phyloP scores from a whole-genome alignment of 2,888 invertebrate genomes.

The Eudasyphora cyanicolor region DNA sequence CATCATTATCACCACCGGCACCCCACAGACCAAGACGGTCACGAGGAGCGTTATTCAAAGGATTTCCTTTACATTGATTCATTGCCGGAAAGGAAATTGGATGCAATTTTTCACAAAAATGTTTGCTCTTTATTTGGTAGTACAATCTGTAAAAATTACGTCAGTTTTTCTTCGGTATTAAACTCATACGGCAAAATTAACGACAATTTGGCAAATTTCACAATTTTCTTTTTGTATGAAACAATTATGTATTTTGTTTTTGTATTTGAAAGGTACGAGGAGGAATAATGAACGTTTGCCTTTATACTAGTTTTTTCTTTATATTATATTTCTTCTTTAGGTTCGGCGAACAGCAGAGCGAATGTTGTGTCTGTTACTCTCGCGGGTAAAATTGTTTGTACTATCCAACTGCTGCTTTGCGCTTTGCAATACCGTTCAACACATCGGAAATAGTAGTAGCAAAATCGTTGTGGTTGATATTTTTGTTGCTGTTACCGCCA shows the following conservation, averaged over 20 bases:
- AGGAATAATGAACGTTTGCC: neutral
- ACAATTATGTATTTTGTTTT: neutral
- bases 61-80: slow-evolving; percentile 38
- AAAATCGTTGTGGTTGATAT: slow-evolving; percentile 7
- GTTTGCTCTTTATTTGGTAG: neutral
- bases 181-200: neutral
- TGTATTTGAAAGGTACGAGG: neutral
- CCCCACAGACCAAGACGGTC: slow-evolving; percentile 77
- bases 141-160: neutral
- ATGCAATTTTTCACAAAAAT: neutral
- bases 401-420: too few species aligned
- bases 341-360: neutral
- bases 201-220: neutral
- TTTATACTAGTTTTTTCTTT: too few species aligned
- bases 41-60: slow-evolving; percentile 60
- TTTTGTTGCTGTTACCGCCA: slow-evolving; percentile 12
- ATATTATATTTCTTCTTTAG: slow-evolving; percentile 2
- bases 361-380: slow-evolving; percentile 28
- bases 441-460: neutral
- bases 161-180: neutral
- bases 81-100: slow-evolving; percentile 12
- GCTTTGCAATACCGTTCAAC: slow-evolving; percentile 22
- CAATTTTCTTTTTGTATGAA: neutral
- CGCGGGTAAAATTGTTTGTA: slow-evolving; percentile 28
- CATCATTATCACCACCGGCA: slow-evolving; percentile 74